phyloP scores from a whole-genome alignment of 2,113 vertebrate species.

The Aramus guarauna region DNA sequence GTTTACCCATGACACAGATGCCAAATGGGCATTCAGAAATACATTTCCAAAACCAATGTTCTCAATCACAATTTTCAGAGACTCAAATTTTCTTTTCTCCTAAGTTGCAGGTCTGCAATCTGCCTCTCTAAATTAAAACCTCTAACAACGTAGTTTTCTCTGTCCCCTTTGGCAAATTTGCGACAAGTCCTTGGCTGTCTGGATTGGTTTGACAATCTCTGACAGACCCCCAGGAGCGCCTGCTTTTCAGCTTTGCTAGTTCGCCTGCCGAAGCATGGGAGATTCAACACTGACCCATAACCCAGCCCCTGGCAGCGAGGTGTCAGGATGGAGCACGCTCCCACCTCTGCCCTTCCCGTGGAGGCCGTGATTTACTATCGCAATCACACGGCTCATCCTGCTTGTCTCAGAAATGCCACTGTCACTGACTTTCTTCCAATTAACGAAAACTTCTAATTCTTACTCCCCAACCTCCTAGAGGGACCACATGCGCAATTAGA shows the following conservation, averaged over 20 bases:
- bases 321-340: background rate
- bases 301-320: background rate
- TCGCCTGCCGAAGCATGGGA: fast-evolving
- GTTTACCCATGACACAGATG: background rate
- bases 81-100: background rate
- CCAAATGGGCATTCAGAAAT: background rate
- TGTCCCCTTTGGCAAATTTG: background rate
- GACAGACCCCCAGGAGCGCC: background rate
- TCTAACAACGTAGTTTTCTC: background rate
- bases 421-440: background rate
- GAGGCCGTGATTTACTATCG: background rate
- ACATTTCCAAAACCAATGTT: background rate
- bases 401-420: background rate
- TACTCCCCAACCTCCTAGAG: background rate
- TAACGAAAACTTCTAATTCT: background rate
- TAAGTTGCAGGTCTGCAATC: background rate
- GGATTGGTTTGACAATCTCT: background rate
- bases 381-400: background rate
- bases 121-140: background rate
- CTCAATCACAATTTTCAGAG: background rate
- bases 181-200: background rate
- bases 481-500: background rate
- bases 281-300: background rate
- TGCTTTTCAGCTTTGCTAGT: background rate
- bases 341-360: background rate